Base-by-base conservation (phyloP, 2,888 invertebrate genomes). In the Cataglyphis albicans region DNA sequence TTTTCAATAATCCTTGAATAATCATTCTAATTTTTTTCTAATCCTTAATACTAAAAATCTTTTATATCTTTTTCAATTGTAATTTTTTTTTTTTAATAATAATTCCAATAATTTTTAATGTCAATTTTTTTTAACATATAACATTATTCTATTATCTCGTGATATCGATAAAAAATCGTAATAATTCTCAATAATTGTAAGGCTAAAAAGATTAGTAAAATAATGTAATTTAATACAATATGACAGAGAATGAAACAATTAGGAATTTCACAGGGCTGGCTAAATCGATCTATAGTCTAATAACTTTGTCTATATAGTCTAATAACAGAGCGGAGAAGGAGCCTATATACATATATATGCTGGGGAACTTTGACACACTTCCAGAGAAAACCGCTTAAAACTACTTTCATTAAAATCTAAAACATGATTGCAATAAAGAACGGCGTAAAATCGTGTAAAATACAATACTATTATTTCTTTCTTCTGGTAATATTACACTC, bases 381-480 rank as follows among this genome's bases (percentile, higher is more conserved):
- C 18, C 52, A n/a, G 3, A 6, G 84, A 82, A 76, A 82, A 84
- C 61, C 84, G 52, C 65, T 82, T 82, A 52, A 70, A 82, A 75
- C 44, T 68, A 38, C 67, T 75, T 68, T 86, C 84, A 32, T 57
- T 68, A 82, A 82, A 84, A 74, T 80, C 82, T 64, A 81, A 74
- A 86, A 81, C 80, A 76, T 72, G 73, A 59, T 57, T 65, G 70
- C 76, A 82, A 84, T 86, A 65, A 76, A 59, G 75, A 57, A 74
- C 68, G 59, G 59, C 64, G 44, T 76, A 82, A 86, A 88, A 86
- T 82, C 74, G 72, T 52, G 78, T 80, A 80, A 64, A 72, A 81
- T 81, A 75, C 68, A 72, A 81, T 81, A 65, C 4, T 35, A 52
- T 76, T 59, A 76, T 6, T 15, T 82, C 78, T 86, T 81, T 70